Base-by-base conservation (phyloP, 1,140 invertebrate species). In the Teleopsis dalmanni region DNA sequence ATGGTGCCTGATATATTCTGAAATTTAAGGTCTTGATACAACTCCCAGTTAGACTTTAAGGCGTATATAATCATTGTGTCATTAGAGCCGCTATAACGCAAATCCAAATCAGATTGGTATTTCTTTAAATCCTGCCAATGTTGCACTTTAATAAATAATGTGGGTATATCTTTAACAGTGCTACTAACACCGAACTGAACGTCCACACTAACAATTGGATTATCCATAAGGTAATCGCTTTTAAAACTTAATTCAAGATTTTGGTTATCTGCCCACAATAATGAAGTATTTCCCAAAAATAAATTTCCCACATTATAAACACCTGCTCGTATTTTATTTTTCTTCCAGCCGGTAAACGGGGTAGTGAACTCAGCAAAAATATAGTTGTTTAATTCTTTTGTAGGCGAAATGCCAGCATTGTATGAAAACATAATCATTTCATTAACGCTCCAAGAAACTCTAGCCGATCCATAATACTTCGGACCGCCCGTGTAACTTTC, bases 281-380 rank as follows among this genome's bases (percentile, higher is more conserved):
- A 59, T 6, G 65, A 58, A 0, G 59, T 64, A 51, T 75, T 73
- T 4, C 62, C 50, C 19, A 62, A 51, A 5, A 71, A 53, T 23
- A 66, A 34, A 36, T 73, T 70, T 3, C 58, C 42, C 6, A 42
- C 14, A 38, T 65, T 56, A 8, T 65, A 71, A 3, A 73, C 34
- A 1, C 70, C 72, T 11, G 56, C 61, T 54, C 77, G 76, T 0
- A 88, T 70, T 16, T 78, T 79, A 16, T 83, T 86, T 29, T 77
- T 78, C 44, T 72, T 77, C 84, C 85, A 88, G n/a, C 81, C 78
- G 4, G 78, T 72, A 56, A 88, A 86, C 0, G 86, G 86, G 2
- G 84, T 87, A 1, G 77, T 65, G 9, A 88, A 55, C 47, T 81
- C 77, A 2, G 72, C 77, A 9, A 57, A 60, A 49, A 69, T 57